Evolutionary conservation across 2,888 invertebrate species (phyloP).

Genomic region (Sipha maydis): DNA sequence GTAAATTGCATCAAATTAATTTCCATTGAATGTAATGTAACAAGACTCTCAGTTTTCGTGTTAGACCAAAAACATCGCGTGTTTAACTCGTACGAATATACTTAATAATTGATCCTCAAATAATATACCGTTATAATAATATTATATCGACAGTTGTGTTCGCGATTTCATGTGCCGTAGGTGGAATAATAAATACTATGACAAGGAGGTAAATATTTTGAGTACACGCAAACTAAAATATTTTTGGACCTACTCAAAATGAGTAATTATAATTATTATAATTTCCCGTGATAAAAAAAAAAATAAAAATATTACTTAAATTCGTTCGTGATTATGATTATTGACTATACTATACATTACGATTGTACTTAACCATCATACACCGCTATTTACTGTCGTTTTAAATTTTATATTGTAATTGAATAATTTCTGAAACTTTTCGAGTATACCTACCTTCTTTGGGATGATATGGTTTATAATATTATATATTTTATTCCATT

Average conservation of each 20-base stretch:
- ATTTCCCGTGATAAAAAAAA: neutral
- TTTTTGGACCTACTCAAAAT: neutral
- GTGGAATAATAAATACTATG: neutral
- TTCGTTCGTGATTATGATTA: neutral
- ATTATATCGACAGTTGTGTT: neutral
- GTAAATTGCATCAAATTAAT: neutral
- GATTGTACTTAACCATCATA: neutral
- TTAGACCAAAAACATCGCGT: neutral
- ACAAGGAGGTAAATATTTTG: neutral
- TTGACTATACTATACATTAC: neutral
- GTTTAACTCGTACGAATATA: neutral
- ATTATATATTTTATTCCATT: too few species aligned
- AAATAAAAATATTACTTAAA: neutral
- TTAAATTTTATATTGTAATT: too few species aligned
- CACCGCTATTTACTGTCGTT: too few species aligned
- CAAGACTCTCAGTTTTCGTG: neutral
- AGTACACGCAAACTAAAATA: neutral
- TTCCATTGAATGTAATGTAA: neutral
- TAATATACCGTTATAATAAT: neutral
- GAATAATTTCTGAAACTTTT: too few species aligned
- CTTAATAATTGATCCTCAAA: neutral
- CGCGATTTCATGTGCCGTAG: neutral
- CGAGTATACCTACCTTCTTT: too few species aligned
- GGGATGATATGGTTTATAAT: too few species aligned
- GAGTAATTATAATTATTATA: neutral